phyloP scores from a whole-genome alignment of 2,888 invertebrate genomes.

The Tiliacea aurago region DNA sequence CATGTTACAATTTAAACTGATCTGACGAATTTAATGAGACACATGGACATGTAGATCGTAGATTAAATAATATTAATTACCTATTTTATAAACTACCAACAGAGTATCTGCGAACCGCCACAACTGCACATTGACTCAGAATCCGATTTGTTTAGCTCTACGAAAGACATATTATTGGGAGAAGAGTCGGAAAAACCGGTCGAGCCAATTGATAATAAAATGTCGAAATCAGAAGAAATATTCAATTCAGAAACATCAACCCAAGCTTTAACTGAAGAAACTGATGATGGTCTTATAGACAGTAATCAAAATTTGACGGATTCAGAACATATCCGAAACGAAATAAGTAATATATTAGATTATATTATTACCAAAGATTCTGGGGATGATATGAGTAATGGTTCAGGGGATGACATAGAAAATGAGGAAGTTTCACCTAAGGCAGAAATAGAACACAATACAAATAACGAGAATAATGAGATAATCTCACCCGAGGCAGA shows the following conservation, averaged over 20 bases:
- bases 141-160: neutral
- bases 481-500: neutral
- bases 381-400: constrained; percentile 5
- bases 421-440: constrained; percentile 20
- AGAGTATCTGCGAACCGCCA: constrained; percentile 65
- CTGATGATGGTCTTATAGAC: neutral
- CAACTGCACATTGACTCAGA: neutral
- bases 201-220: neutral
- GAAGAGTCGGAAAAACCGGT: constrained; percentile 16
- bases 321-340: constrained; percentile 57
- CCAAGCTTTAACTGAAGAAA: neutral
- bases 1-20: neutral
- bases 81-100: constrained; percentile 29
- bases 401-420: constrained; percentile 6
- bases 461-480: constrained; percentile 7
- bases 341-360: constrained; percentile 58
- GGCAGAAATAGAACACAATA: neutral
- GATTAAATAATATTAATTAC: neutral
- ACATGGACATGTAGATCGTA: neutral
- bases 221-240: constrained; percentile 4
- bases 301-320: constrained; percentile 5
- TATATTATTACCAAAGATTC: constrained; percentile 16
- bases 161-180: neutral
- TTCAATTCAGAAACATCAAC: neutral
- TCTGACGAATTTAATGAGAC: neutral